Base-by-base conservation (phyloP, 2,888 invertebrate genomes). In the Cephus nigrinus region DNA sequence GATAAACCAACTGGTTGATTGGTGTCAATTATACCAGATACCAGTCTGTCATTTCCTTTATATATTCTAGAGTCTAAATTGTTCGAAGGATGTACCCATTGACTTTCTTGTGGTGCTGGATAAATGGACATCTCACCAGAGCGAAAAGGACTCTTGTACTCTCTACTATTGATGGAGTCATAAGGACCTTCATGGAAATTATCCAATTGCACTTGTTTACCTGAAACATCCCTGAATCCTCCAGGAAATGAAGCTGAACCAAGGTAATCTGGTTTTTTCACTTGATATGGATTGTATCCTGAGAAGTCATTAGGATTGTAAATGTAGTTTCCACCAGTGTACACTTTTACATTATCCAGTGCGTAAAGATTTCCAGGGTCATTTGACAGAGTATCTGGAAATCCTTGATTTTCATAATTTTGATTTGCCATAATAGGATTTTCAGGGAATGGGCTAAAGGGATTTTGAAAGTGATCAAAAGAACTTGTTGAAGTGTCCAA, bases 291-390 rank as follows among this genome's bases (percentile, higher is more conserved):
- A 68, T 77, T 68, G 4, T 78, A 74, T 55, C 23, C 55, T 9
- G 55, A 55, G 0, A 31, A 4, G 31, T 69, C 69, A 71, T 78
- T 72, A 33, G 73, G 76, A 23, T 74, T 74, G 34, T 23, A 11
- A 36, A 33, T 5, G 74, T 35, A 12, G 77, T 77, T 73, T 23
- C 55, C 55, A 15, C 78, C 79, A 36, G 75, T 80, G 75, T 82
- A 80, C 71, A 75, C 77, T 33, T 75, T 75, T 23, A 72, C 68
- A 40, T 83, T 73, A 9, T 79, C 79, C 12, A 76, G 71, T 55
- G 76, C 11, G 0, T 71, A 71, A 32, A 31, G 15, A 71, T 32
- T 71, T 71, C 32, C 32, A 33, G 15, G 23, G 31, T 71, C 11
- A 71, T 71, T 71, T 71, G 71, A 31, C 1, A 71, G 12, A 15